These are phyloP conservation scores for Harpegnathos saltator DNA, from an alignment of 1,140 invertebrate species.

Conservation along the genomic window DNA sequence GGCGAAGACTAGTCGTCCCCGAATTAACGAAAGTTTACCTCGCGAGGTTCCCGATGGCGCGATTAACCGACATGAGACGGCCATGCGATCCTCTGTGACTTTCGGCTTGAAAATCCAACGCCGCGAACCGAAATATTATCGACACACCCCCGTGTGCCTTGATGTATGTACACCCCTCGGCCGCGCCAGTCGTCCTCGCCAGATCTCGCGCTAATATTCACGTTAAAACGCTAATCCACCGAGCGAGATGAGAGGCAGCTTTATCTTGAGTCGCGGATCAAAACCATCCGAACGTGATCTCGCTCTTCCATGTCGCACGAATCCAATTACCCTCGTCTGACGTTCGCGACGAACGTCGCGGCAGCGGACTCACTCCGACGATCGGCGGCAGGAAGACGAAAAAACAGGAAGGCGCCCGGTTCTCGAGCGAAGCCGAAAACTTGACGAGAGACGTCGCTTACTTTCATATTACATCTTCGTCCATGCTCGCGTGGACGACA, in stretches of 20 bases:
- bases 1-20: too few species aligned
- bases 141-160: neutral
- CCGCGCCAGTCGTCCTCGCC: too few species aligned
- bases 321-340: constrained; percentile 20
- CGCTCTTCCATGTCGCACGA: neutral
- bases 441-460: constrained; percentile 40
- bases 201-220: neutral
- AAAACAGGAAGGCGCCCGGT: neutral
- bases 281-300: constrained; percentile 1
- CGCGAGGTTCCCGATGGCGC: too few species aligned
- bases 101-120: too few species aligned
- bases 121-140: too few species aligned
- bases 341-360: neutral
- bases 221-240: neutral
- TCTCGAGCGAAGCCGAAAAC: constrained; percentile 17
- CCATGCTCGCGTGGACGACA: neutral
- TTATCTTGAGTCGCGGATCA: constrained; percentile 11
- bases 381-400: constrained; percentile 3
- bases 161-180: neutral
- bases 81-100: too few species aligned
- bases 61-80: too few species aligned
- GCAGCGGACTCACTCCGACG: too few species aligned
- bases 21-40: too few species aligned
- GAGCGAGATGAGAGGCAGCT: neutral
- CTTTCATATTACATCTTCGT: constrained; percentile 17